Percentiles rank a stretch among this genome's conserved stretches.
These are phyloP conservation scores for Cetoscarus ocellatus DNA, from an alignment of 2,797 vertebrate genomes.

Conservation along the genomic window DNA sequence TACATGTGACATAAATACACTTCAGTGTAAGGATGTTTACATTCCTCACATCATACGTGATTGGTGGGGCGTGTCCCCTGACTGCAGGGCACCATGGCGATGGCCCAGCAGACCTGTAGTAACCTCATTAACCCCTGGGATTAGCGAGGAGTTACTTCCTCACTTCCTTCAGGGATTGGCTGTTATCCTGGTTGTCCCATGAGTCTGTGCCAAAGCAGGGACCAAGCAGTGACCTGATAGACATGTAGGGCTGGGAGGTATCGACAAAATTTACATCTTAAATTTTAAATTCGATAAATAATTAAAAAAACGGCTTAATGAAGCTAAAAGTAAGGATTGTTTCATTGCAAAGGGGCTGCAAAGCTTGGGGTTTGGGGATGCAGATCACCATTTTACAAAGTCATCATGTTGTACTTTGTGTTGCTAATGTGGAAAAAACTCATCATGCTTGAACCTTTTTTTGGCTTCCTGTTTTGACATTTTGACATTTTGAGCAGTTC, in stretches of 20 bases:
- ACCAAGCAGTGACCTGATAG: constrained; percentile 32
- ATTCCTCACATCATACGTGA: constrained; percentile 39
- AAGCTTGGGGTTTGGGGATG: too few relatives aligned
- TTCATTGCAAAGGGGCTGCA: too few relatives aligned
- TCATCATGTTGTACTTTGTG: too few relatives aligned
- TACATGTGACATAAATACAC: neutral
- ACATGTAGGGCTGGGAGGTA: constrained; percentile 1
- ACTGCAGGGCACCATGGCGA: constrained; percentile 70
- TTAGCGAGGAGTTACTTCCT: constrained; percentile 73
- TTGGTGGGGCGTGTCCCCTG: constrained; percentile 67
- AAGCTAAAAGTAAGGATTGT: too few relatives aligned
- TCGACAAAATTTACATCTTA: too few relatives aligned
- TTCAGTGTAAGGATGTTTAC: constrained; percentile 65
- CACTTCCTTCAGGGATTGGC: constrained; percentile 72
- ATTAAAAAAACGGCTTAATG: too few relatives aligned
- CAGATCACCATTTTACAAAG: too few relatives aligned
- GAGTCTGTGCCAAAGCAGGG: constrained; percentile 59
- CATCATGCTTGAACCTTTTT: too few relatives aligned
- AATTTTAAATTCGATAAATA: too few relatives aligned
- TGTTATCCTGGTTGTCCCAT: constrained; percentile 69
- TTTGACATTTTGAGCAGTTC: too few relatives aligned
- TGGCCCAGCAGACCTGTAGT: constrained; percentile 67
- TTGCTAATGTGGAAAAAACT: too few relatives aligned
- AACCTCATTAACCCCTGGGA: constrained; percentile 59
- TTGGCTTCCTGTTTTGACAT: too few relatives aligned